Base-by-base conservation (phyloP, 2,888 invertebrate genomes). In the Megamerina dolium region DNA sequence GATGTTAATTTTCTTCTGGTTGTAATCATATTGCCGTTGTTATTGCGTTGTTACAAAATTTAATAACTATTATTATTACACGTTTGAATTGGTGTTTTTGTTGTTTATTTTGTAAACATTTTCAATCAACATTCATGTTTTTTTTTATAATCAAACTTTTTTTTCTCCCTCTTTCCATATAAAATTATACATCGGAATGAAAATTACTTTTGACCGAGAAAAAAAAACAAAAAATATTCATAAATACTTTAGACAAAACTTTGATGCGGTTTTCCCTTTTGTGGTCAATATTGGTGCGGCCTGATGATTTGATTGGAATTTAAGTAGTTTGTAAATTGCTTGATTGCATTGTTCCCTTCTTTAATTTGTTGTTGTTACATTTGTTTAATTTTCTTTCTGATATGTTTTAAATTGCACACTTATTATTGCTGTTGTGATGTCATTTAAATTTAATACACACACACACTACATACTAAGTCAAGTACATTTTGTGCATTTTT, bases 21-120 rank as follows among this genome's bases (percentile, higher is more conserved):
- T 34, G 34, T 19, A 34, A 19, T 18, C 34, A 34, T 34, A 5
- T 34, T 34, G 19, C 12, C 9, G 34, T 19, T 19, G 34, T 12
- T 31, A n/a, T n/a, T 35, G 41, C 34, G 34, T 34, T 27, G 26
- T 19, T 14, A 14, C n/a, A n/a, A n/a, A 20, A 26, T 26, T 9
- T 12, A 26, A 26, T 12, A 26, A 26, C 26, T 26, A 9, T 12
- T 26, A 26, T 26, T 9, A 41, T 29, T 18, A 12, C 20, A n/a
- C 19, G 18, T 40, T 41, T 18, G 3, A n/a, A n/a, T n/a, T 41
- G n/a, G 8, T 31, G n/a, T 17, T 31, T 23, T 26, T 43, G 23
- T 43, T 37, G 26, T 18, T 32, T 13, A 26, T 14, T 21, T 21
- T 17, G 16, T 32, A 14, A 9, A 37, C 34, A 43, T 43, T 43